phyloP scores from a whole-genome alignment of 2,888 invertebrate species.

The Microplitis deprimator region DNA sequence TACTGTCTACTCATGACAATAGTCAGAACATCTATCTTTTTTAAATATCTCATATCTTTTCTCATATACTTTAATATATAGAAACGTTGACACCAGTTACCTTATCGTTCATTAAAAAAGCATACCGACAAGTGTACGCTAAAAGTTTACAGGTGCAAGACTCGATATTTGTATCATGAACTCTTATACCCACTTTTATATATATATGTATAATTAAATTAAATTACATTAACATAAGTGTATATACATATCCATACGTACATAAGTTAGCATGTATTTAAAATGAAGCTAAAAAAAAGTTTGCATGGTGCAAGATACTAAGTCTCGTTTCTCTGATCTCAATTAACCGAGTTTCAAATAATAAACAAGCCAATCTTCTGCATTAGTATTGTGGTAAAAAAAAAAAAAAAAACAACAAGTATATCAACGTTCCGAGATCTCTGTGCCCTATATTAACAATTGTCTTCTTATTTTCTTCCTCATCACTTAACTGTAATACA shows the following conservation, averaged over 20 bases:
- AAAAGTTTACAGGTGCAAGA: slow-evolving; percentile 24
- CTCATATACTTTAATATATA: not conserved
- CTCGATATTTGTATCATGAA: not conserved
- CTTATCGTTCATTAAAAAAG: slow-evolving; percentile 23
- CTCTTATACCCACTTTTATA: not conserved
- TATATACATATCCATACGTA: too few species aligned
- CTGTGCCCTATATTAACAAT: not conserved
- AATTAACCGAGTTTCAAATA: slow-evolving; percentile 9
- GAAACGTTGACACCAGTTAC: not conserved
- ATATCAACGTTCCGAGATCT: not conserved
- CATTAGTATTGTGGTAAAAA: slow-evolving; percentile 20
- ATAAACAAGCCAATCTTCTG: not conserved
- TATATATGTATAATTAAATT: not conserved
- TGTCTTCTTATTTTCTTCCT: not conserved
- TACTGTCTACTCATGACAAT: not conserved
- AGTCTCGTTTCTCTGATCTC: slow-evolving; percentile 16
- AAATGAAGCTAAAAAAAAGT: not conserved
- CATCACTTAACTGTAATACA: not conserved
- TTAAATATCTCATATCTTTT: slow-evolving; percentile 12
- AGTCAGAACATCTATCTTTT: not conserved
- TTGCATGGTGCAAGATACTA: not conserved
- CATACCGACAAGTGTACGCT: slow-evolving; percentile 19
- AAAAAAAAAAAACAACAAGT: slow-evolving; percentile 3
- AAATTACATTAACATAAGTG: not conserved
- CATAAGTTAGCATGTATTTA: not conserved